These are phyloP conservation scores for Temnothorax ravouxi DNA, from an alignment of 2,888 invertebrate species.

Conservation along the genomic window DNA sequence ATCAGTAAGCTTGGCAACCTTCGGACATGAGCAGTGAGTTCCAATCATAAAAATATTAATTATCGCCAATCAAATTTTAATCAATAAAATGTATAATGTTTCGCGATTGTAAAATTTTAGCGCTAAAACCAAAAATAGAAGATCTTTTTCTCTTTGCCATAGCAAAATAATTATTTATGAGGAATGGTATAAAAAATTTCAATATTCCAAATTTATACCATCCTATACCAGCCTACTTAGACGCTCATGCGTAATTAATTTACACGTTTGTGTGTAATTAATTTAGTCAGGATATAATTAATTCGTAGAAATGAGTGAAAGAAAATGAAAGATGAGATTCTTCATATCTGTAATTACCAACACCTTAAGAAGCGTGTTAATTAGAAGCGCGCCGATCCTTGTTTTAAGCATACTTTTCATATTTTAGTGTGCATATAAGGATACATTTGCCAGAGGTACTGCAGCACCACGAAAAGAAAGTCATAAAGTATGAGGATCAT, in stretches of 20 bases:
- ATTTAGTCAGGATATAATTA: neutral
- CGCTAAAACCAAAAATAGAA: neutral
- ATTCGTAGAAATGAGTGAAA: neutral
- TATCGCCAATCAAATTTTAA: neutral
- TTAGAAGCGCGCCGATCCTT: neutral
- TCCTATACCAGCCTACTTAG: neutral
- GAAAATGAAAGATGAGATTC: neutral
- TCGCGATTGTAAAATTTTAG: neutral
- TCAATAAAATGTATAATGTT: neutral
- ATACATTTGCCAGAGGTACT: constrained; percentile 80
- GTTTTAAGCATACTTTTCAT: constrained; percentile 54
- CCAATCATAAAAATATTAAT: constrained; percentile 21
- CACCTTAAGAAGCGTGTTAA: constrained; percentile 3
- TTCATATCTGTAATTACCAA: neutral
- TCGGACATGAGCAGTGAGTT: constrained; percentile 83
- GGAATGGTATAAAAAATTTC: neutral
- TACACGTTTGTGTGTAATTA: neutral
- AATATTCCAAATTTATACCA: neutral
- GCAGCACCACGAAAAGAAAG: constrained; percentile 78
- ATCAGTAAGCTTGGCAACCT: constrained; percentile 76
- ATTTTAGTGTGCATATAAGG: constrained; percentile 80
- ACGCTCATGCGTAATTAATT: constrained; percentile 5
- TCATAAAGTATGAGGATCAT: constrained; percentile 77
- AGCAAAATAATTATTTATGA: neutral
- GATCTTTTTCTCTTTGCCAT: neutral